Base-by-base conservation (phyloP, 2,797 vertebrate species). In the Sebastes minor region DNA sequence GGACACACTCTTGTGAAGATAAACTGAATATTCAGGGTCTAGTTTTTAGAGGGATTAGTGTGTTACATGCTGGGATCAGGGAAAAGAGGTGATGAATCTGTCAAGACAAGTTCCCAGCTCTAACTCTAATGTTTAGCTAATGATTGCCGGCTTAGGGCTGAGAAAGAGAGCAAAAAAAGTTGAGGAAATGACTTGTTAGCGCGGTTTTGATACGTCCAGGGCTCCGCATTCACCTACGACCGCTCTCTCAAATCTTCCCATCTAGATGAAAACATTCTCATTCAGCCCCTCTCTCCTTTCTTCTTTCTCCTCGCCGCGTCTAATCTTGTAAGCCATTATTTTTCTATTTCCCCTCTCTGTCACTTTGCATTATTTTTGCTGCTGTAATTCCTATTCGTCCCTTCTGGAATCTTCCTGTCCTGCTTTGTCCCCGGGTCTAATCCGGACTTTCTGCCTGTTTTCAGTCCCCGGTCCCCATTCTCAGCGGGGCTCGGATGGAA, bases 341-440 rank as follows among this genome's bases (percentile, higher is more conserved):
- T 97, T 96, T 97, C 96, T 96, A 97, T 97, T 98, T 97, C 97
- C 97, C 96, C 95, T 97, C 95, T 97, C 96, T 97, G 96, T 97
- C 96, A 97, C 97, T 95, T 97, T 95, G 95, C 96, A 97, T 97
- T 97, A 97, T 97, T 97, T 97, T 97, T 96, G 95, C 94, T 94
- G 96, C 97, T 97, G 97, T 97, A 97, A 98, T 97, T 96, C 97
- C 96, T 94, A 97, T 97, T 97, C 95, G 96, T 96, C 95, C 96
- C 95, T 97, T 97, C 96, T 97, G 96, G 96, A 96, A 97, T 97
- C 96, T 97, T 97, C 97, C 97, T 97, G 97, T 97, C 95, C 94
- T 90, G 95, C 95, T 96, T 97, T 98, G 96, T 98, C 94, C 93
- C 81, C 78, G 49, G 88, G 92, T 95, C 95, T 97, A 98, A 98